phyloP scores from a whole-genome alignment of 2,797 vertebrate species.

The Valencia hispanica region DNA sequence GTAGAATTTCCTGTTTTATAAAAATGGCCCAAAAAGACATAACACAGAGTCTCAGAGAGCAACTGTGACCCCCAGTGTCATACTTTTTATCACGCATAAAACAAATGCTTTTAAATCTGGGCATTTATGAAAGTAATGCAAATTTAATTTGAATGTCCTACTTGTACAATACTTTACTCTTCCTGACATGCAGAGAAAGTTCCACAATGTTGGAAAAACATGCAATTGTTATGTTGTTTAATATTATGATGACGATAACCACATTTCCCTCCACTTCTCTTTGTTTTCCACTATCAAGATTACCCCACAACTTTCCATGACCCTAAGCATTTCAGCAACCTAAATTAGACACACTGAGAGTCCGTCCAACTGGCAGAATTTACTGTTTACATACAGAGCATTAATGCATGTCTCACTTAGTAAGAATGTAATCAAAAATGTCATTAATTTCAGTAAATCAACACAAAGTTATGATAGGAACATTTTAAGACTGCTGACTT shows the following conservation, averaged over 20 bases:
- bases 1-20: constrained; percentile 71
- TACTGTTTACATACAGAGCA: background rate
- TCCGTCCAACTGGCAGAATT: background rate
- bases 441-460: background rate
- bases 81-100: constrained; percentile 47
- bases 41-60: constrained; percentile 47
- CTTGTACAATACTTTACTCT: constrained; percentile 7
- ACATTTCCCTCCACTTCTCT: background rate
- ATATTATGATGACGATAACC: background rate
- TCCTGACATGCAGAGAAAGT: constrained; percentile 3
- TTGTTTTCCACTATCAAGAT: background rate
- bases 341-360: background rate
- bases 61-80: constrained; percentile 64
- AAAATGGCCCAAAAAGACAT: constrained; percentile 73
- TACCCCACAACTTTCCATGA: background rate
- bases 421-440: background rate
- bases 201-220: background rate
- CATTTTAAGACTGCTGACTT: background rate
- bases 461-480: background rate
- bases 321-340: background rate
- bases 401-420: background rate
- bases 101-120: constrained; percentile 31
- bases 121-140: constrained; percentile 23
- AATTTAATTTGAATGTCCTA: constrained; percentile 20
- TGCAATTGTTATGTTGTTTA: background rate